These are phyloP conservation scores for Simalia tracyae DNA, from an alignment of 2,797 vertebrate species.

Conservation along the genomic window DNA sequence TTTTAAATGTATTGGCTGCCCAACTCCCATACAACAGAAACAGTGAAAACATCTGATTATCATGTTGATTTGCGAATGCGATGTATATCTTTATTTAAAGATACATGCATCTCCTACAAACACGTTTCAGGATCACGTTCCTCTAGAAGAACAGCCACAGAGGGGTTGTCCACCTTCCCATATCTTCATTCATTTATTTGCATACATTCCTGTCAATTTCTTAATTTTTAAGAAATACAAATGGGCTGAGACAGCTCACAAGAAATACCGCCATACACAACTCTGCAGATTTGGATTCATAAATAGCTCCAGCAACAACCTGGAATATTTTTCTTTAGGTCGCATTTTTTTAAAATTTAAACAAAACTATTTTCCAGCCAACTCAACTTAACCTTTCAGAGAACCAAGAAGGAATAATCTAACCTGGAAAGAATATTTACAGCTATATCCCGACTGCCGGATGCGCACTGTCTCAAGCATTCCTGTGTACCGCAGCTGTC, in stretches of 20 bases:
- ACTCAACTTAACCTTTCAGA: not conserved
- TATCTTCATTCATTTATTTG: not conserved
- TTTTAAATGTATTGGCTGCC: not conserved
- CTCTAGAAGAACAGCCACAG: not conserved
- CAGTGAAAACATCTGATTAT: not conserved
- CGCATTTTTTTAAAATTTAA: not conserved
- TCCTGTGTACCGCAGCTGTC: slow-evolving; percentile 97
- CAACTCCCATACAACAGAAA: not conserved
- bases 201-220: not conserved
- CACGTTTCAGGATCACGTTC: not conserved
- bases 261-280: not conserved
- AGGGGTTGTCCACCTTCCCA: too few relatives aligned
- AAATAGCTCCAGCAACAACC: not conserved
- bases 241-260: not conserved
- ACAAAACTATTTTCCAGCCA: rapidly evolving
- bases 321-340: not conserved
- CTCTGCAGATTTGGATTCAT: not conserved
- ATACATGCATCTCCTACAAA: not conserved
- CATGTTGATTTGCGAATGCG: not conserved
- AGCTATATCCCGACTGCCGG: slow-evolving; percentile 95
- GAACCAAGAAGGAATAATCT: not conserved
- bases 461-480: slow-evolving; percentile 98
- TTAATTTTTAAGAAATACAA: not conserved
- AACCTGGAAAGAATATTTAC: slow-evolving; percentile 95
- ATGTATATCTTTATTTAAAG: not conserved